A percentile compares a stretch with the other conserved stretches of the same genome.
phyloP scores from a whole-genome alignment of 92 coral and sea anemone genomes.

The Diadumene lineata region DNA sequence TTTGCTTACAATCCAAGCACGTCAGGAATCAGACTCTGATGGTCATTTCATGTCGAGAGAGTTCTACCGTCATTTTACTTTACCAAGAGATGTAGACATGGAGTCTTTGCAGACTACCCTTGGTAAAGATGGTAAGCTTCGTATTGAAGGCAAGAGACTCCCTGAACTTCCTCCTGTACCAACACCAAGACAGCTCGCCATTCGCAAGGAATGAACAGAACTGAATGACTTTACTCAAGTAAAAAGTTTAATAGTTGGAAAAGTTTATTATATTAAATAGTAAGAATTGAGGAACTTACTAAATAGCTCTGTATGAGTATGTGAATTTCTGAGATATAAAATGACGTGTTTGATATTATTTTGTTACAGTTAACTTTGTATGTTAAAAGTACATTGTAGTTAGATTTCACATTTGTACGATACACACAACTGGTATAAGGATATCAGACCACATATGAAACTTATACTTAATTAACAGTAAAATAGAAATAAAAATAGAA shows the following conservation, averaged over 20 bases:
- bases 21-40: constrained; percentile 73
- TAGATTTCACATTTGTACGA: no score
- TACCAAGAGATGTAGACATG: constrained; percentile 91
- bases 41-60: constrained; percentile 80
- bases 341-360: no score
- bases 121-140: constrained; percentile 77
- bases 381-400: no score
- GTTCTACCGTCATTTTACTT: constrained; percentile 78
- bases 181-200: constrained; percentile 55
- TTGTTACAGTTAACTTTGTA: no score
- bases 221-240: not conserved
- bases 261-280: no score
- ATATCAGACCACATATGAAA: no score
- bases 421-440: no score
- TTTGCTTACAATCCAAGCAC: constrained; percentile 73
- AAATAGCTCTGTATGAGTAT: no score
- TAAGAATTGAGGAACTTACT: no score
- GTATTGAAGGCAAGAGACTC: constrained; percentile 70
- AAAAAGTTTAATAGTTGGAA: not conserved
- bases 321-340: no score
- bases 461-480: no score
- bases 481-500: no score
- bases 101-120: constrained; percentile 65
- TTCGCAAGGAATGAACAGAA: not conserved
- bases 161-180: constrained; percentile 25